Base-by-base conservation (phyloP, 2,797 vertebrate species). In the Podarcis lilfordi region DNA sequence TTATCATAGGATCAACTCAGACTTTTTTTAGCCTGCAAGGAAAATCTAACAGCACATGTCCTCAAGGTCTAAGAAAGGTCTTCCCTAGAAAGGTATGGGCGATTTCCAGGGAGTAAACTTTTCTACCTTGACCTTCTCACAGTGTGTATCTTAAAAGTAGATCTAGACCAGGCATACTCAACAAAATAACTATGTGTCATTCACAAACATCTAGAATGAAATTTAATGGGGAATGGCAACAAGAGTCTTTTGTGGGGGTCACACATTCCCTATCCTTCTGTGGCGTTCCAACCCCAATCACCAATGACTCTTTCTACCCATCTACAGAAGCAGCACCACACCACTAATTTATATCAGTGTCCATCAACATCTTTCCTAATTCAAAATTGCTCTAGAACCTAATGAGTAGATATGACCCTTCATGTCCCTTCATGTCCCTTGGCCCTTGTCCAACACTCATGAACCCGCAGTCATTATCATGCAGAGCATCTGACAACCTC, bases 21-120 rank as follows among this genome's bases (percentile, higher is more conserved):
- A 64, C 59, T 23, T 23, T 64, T 19, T 23, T 64, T 23, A 64
- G 61, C 78, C 23, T 82, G 86, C 21, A 87, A 50, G 7, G 75
- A 74, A 80, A 81, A 13, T 37, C 17, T 93, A 86, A 90, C 76
- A 86, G 75, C 11, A 50, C 17, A 82, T 15, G 32, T 29, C 32
- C 3, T 69, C 32, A 78, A 78, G 5, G 7, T 15, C 9, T 43
- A 37, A 43, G 29, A 29, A 6, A n/a, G 35, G 29, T 23, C 29
- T 72, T 43, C 27, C 64, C 27, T 29, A 45, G 40, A 17, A 43
- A 35, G 21, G 8, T 35, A 8, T 15, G 7, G 37, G 8, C 5
- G 29, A 11, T n/a, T 79, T 23, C n/a, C 75, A 45, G 3, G 19
- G 37, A 29, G 35, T 4, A 9, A 72, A 80, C 9, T 3, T 59